Evolutionary conservation across 1,140 invertebrate genomes (phyloP).

Genomic region (Proales similis): DNA sequence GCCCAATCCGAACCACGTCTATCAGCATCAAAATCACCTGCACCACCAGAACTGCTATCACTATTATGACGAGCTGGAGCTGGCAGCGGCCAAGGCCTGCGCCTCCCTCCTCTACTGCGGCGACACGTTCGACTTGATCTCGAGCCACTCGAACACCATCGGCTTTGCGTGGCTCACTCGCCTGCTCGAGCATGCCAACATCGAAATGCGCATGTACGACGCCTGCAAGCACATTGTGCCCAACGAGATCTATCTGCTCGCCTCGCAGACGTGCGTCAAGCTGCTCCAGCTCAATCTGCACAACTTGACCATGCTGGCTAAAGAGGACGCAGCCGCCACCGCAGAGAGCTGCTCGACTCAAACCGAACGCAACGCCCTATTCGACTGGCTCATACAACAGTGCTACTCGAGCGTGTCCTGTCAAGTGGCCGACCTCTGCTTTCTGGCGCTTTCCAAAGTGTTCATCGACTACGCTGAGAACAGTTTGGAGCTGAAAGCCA

Average conservation of each 20-base stretch:
- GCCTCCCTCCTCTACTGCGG: conserved; percentile 84
- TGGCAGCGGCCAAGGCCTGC: conserved; percentile 74
- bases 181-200: conserved; percentile 73
- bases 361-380: neutral
- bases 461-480: conserved; percentile 77
- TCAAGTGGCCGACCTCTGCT: conserved; percentile 86
- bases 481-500: conserved; percentile 27
- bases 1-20: conserved; percentile 1
- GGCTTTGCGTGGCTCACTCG: conserved; percentile 87
- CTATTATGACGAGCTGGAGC: conserved; percentile 59
- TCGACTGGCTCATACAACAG: conserved; percentile 90
- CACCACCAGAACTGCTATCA: conserved; percentile 23
- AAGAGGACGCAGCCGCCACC: too few relatives aligned
- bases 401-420: conserved; percentile 79
- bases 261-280: conserved; percentile 82
- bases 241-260: conserved; percentile 73
- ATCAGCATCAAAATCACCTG: conserved; percentile 15
- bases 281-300: conserved; percentile 92
- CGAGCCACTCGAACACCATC: conserved; percentile 76
- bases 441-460: conserved; percentile 83
- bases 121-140: conserved; percentile 71
- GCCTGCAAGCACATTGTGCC: conserved; percentile 6
- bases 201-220: conserved; percentile 56
- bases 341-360: neutral
- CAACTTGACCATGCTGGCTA: conserved; percentile 73